A percentile compares a stretch with the other conserved stretches of the same genome.
Conservation (phyloP, 1,140 invertebrate species). For the Drosophila persimilis region DNA sequence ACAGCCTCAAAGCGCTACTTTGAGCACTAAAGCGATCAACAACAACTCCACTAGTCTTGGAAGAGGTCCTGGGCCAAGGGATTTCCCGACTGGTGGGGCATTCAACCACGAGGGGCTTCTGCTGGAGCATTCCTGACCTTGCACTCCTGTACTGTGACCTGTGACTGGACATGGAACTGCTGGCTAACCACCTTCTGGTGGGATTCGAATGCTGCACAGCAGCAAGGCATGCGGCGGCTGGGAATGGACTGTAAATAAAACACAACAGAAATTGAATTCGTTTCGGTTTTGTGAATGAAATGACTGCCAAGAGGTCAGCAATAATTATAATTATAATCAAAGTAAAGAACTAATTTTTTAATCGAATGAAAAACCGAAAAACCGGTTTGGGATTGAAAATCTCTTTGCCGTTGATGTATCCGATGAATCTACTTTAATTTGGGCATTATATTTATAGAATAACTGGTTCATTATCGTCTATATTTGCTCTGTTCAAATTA, state of each 20-base stretch:
- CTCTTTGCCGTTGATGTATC: slow-evolving; percentile 2
- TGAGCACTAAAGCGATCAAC: too few species aligned
- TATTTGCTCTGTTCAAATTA: slow-evolving; percentile 12
- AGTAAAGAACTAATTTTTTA: slow-evolving; percentile 2
- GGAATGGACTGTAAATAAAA: background rate
- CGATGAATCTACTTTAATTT: slow-evolving; percentile 18
- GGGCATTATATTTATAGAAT: slow-evolving; percentile 1
- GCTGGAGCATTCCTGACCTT: too few species aligned
- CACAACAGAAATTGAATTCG: background rate
- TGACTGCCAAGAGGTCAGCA: slow-evolving; percentile 5
- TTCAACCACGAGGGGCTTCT: too few species aligned
- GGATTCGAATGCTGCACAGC: too few species aligned
- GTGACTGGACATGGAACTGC: too few species aligned
- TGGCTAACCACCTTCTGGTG: too few species aligned
- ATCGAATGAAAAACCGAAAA: slow-evolving; percentile 19
- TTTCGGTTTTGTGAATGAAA: slow-evolving; percentile 30
- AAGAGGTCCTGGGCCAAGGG: too few species aligned
- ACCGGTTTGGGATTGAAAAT: slow-evolving; percentile 17
- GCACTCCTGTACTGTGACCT: too few species aligned
- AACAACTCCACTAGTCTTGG: too few species aligned
- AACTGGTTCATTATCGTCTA: slow-evolving; percentile 24
- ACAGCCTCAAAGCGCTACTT: too few species aligned
- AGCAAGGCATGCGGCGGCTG: too few species aligned
- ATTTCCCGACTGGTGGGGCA: too few species aligned
- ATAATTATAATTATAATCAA: slow-evolving; percentile 18